A percentile compares a stretch with the other conserved stretches of the same genome.
These are phyloP conservation scores for Clostera curtula DNA, from an alignment of 2,888 invertebrate species.

Conservation along the genomic window DNA sequence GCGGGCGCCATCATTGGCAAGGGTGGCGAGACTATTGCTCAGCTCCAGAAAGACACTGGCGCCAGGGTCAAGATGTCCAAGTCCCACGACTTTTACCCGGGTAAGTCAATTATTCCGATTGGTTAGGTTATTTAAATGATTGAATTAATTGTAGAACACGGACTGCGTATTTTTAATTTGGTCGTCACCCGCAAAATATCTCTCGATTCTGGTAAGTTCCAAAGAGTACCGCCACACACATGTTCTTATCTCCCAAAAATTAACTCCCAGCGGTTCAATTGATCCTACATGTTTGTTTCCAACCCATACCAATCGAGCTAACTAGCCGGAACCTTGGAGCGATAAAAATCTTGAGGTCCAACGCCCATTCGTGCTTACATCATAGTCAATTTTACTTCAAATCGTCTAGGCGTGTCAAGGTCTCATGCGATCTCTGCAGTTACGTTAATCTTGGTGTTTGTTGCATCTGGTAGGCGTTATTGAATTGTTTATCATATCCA, in stretches of 20 bases:
- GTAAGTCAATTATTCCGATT: slow-evolving; percentile 68
- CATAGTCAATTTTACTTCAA: slow-evolving; percentile 23
- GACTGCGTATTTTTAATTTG: too few relatives aligned
- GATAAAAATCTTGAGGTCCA: slow-evolving; percentile 20
- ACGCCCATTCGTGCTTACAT: slow-evolving; percentile 19
- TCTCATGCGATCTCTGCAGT: too few relatives aligned
- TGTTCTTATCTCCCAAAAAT: slow-evolving; percentile 8
- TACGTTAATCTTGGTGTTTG: slow-evolving; percentile 9
- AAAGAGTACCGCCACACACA: too few relatives aligned
- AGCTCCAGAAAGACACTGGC: slow-evolving; percentile 97
- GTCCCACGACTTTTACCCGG: slow-evolving; percentile 98
- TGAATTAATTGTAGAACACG: too few relatives aligned
- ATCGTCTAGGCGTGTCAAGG: slow-evolving; percentile 37
- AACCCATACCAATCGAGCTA: slow-evolving; percentile 15
- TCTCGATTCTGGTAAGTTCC: too few relatives aligned
- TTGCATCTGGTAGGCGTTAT: neutral
- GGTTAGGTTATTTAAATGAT: neutral
- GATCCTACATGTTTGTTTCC: slow-evolving; percentile 6
- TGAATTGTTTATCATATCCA: too few relatives aligned
- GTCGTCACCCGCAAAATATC: too few relatives aligned
- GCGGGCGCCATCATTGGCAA: slow-evolving; percentile 99
- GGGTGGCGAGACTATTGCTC: slow-evolving; percentile 98
- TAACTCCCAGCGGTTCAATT: slow-evolving; percentile 7
- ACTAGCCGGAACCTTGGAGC: slow-evolving; percentile 13
- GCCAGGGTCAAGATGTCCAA: slow-evolving; percentile 99